Evolutionary conservation across 92 coral and sea anemone genomes (phyloP).

Genomic region (Zoanthus solanderi): DNA sequence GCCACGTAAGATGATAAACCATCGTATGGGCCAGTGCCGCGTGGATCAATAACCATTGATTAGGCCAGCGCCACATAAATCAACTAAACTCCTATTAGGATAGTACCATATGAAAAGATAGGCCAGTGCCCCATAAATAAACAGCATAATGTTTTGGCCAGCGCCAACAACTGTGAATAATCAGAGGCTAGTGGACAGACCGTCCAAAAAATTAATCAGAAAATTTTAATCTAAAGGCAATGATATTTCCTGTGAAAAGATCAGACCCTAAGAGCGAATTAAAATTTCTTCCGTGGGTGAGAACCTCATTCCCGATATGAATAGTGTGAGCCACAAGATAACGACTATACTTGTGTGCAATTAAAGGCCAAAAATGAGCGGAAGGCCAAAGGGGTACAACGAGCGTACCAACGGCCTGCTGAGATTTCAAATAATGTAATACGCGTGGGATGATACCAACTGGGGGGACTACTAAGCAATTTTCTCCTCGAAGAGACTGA

Average conservation of each 20-base stretch:
- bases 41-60: constrained; percentile 44
- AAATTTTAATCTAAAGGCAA: constrained; percentile 40
- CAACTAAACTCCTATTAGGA: constrained; percentile 36
- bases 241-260: constrained; percentile 47
- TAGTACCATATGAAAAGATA: constrained; percentile 35
- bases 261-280: constrained; percentile 60
- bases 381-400: constrained; percentile 12
- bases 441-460: constrained; percentile 33
- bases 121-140: constrained; percentile 33
- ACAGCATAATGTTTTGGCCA: constrained; percentile 26
- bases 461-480: constrained; percentile 37
- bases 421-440: constrained; percentile 20
- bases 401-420: constrained; percentile 15
- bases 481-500: constrained; percentile 41
- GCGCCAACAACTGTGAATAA: constrained; percentile 21
- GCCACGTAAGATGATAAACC: constrained; percentile 47
- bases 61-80: constrained; percentile 41
- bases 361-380: constrained; percentile 49
- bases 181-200: constrained; percentile 38
- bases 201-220: constrained; percentile 23
- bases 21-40: constrained; percentile 45
- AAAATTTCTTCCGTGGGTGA: constrained; percentile 43
- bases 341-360: background rate
- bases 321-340: constrained; percentile 21
- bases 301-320: constrained; percentile 45